Base-by-base conservation (phyloP, 2,797 vertebrate species). In the Danio kyathit region DNA sequence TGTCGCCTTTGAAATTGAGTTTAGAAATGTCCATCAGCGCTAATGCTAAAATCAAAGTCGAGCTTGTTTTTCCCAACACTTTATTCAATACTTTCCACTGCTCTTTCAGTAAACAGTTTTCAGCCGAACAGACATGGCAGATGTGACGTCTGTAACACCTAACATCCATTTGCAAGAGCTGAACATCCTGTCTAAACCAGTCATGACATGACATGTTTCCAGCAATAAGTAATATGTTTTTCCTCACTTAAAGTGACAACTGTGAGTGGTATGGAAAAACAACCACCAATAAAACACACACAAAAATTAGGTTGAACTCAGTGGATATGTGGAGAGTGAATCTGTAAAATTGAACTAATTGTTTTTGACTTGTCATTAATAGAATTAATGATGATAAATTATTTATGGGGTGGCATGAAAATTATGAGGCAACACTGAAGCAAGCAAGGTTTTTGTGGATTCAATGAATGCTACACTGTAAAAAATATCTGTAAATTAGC, bases 161-260 rank as follows among this genome's bases (percentile, higher is more conserved):
- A 61, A 38, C 14, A 63, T 79, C 16, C 29, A 75, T 61, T 51
- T 63, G 46, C 73, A 49, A 63, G 44, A 63, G 60, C 59, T 74
- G 72, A 60, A 60, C 72, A 74, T 59, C 56, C 56, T 38, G 56
- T 59, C 41, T 60, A 59, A 74, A 74, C 54, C 71, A 74, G 71
- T 69, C n/a, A 69, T 41, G 12, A 70, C 29, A 69, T 49, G 66
- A 78, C 19, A 59, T 8, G 65, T 70, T 49, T 78, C 11, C 52
- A 79, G 29, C 10, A 29, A 66, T 44, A 44, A 66, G 51, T 56
- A 66, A 66, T 66, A 21, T 29, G 40, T 75, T 8, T 43, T 44
- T 71, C 38, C 29, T 79, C 56, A 71, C 48, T 43, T 49, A 59
- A 48, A 60, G 65, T 48, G n/a, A 43, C 67, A 79, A 41, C 17